Base-by-base conservation (phyloP, 2,113 vertebrate species). In the Ceuthmochares aereus region DNA sequence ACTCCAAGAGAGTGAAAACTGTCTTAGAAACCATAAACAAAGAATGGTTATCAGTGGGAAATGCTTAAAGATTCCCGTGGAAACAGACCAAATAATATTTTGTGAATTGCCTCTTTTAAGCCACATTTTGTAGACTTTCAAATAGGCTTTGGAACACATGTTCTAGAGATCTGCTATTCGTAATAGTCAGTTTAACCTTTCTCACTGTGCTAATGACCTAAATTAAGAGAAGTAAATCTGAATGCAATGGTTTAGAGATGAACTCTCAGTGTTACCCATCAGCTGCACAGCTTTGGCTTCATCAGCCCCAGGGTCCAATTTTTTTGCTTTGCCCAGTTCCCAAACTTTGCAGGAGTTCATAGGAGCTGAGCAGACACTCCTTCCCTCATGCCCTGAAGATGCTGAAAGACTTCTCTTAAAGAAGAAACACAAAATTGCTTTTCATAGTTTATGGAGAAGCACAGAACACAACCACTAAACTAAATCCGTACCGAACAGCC, bases 41-140 rank as follows among this genome's bases (percentile, higher is more conserved):
- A 96, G 74, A 84, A 45, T 34, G 23, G 68, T 96, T 97, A 96
- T 97, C 80, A 93, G 85, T 77, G 34, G 86, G 78, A 86, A 96
- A 95, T 93, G 69, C 95, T 87, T 95, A 51, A 93, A 84, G 91
- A 96, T 94, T 82, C 76, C 58, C 74, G 91, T 64, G 83, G 90
- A 94, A 96, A 94, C 94, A 52, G 54, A 95, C 34, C 69, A 95
- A 97, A 95, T 89, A 96, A 92, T 92, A 97, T 94, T 95, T 97
- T 78, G 74, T 92, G 89, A 85, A 95, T 73, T 93, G 47, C 9
- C 77, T 97, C 22, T 52, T 88, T 89, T 80, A 69, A 96, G 76
- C n/a, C 68, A 79, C 32, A 78, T 60, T 94, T 96, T 77, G 86
- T 62, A 85, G 93, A 63, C 62, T 89, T 93, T 52, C 40, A n/a